Percentiles rank a stretch among this genome's conserved stretches.
These are phyloP conservation scores for Piprites chloris DNA, from an alignment of 2,113 vertebrate genomes.

Conservation along the genomic window DNA sequence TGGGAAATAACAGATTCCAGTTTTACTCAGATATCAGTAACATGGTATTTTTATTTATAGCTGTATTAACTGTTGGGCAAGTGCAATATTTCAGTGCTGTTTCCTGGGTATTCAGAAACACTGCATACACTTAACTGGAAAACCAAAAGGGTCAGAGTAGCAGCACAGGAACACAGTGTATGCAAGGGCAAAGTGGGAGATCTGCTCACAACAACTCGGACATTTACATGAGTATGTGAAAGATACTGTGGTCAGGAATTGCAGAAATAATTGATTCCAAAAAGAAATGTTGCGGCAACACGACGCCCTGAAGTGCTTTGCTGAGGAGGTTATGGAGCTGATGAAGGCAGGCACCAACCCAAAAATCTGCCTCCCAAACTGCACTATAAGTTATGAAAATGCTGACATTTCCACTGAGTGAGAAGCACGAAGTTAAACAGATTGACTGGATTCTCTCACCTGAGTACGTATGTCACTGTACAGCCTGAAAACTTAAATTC, in stretches of 20 bases:
- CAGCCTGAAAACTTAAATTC: not conserved
- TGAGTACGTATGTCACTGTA: accelerated
- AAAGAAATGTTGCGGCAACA: not conserved
- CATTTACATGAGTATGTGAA: not conserved
- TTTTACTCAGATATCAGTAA: not conserved
- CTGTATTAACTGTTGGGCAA: not conserved
- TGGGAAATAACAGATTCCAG: not conserved
- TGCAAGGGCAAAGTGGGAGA: not conserved
- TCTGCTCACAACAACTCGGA: not conserved
- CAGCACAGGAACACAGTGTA: not conserved
- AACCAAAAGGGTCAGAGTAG: not conserved
- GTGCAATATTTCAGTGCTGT: not conserved
- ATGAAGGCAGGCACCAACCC: not conserved
- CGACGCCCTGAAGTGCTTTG: not conserved
- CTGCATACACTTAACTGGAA: not conserved
- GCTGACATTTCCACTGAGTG: not conserved
- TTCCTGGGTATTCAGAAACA: not conserved
- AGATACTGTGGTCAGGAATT: not conserved
- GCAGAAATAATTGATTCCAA: not conserved
- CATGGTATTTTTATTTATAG: not conserved
- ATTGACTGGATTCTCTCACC: not conserved
- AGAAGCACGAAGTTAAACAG: not conserved
- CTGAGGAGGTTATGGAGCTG: not conserved
- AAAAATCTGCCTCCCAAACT: not conserved
- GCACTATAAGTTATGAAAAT: not conserved